Percentiles rank a stretch among this genome's conserved stretches.
These are phyloP conservation scores for Myopa testacea DNA, from an alignment of 2,888 invertebrate genomes.

Conservation along the genomic window DNA sequence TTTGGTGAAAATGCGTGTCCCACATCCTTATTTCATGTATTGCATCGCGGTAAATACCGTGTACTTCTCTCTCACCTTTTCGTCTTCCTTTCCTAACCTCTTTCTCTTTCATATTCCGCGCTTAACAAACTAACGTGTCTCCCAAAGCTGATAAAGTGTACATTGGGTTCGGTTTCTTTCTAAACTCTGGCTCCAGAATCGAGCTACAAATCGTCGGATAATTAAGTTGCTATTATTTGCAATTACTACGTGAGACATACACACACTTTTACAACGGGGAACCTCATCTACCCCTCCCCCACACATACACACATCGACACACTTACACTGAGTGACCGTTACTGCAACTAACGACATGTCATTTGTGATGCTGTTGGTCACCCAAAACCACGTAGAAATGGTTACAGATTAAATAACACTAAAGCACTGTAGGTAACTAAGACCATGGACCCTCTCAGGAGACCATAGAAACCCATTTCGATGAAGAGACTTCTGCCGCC, in stretches of 20 bases:
- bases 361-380: slow-evolving; percentile 4
- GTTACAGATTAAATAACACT: background rate
- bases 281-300: background rate
- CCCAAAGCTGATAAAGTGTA: background rate
- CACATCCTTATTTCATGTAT: background rate
- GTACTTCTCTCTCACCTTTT: background rate
- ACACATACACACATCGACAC: background rate
- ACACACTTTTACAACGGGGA: background rate
- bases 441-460: too few species aligned
- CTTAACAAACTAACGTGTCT: too few species aligned
- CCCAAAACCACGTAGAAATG: background rate
- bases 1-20: background rate
- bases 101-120: too few species aligned
- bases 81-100: background rate
- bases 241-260: slow-evolving; percentile 21
- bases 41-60: slow-evolving; percentile 16
- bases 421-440: background rate
- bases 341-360: background rate
- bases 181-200: background rate
- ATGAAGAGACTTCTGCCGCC: too few species aligned
- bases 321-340: background rate
- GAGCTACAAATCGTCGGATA: slow-evolving; percentile 8
- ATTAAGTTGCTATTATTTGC: slow-evolving; percentile 19
- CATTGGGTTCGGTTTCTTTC: background rate
- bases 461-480: too few species aligned